Conservation (phyloP, 2,797 vertebrate species). For the Sebastes iracundus region DNA sequence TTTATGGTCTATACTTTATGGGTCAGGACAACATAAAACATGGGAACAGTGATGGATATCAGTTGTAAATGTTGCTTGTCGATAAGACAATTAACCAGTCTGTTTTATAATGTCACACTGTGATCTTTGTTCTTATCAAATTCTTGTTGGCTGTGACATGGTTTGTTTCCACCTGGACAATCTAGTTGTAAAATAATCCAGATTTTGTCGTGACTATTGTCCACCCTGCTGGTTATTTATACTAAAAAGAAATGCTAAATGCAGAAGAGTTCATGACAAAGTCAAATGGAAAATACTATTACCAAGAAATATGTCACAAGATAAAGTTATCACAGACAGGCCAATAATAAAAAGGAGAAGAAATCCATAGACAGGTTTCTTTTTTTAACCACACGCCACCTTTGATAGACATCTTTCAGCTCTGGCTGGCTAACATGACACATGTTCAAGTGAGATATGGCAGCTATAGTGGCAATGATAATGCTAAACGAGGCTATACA, state of each 20-base stretch:
- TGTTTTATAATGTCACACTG: not conserved
- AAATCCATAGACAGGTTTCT: not conserved
- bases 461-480: too few species aligned
- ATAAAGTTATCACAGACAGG: not conserved
- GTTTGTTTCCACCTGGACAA: not conserved
- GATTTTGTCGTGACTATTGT: not conserved
- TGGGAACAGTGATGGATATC: not conserved
- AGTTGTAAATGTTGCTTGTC: not conserved
- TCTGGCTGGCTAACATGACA: too few species aligned
- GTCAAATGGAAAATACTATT: not conserved
- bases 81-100: not conserved
- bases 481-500: too few species aligned
- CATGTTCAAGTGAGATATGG: too few species aligned
- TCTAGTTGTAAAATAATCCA: not conserved
- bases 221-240: not conserved
- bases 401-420: not conserved
- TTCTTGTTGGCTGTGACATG: not conserved
- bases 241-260: not conserved
- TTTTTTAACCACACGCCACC: not conserved
- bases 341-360: not conserved
- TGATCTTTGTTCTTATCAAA: not conserved
- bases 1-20: not conserved
- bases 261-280: not conserved
- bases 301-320: too few species aligned
- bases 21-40: not conserved